phyloP scores from a whole-genome alignment of 2,113 vertebrate species.

The Cephalopholis sonnerati region DNA sequence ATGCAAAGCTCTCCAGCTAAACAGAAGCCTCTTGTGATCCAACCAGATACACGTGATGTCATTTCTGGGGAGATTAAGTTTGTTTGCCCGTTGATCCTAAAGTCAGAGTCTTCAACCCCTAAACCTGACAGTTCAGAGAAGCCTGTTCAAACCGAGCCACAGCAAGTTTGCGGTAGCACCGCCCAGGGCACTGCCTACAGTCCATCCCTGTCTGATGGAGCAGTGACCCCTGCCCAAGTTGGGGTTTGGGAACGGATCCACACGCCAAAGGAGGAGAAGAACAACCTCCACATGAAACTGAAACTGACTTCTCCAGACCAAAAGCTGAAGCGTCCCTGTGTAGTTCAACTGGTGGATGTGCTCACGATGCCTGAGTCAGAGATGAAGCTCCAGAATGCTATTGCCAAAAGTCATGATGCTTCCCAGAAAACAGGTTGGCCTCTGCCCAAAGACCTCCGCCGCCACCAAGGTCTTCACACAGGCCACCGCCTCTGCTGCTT shows the following conservation, averaged over 20 bases:
- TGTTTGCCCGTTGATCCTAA: constrained; percentile 66
- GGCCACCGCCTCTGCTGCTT: constrained; percentile 85
- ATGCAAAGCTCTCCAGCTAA: background rate
- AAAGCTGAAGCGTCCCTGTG: constrained; percentile 71
- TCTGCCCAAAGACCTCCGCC: constrained; percentile 79
- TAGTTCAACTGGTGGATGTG: constrained; percentile 80
- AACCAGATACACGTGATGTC: background rate
- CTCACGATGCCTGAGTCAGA: constrained; percentile 8
- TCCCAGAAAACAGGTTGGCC: background rate
- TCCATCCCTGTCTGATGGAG: constrained; percentile 54
- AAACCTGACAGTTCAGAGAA: constrained; percentile 21
- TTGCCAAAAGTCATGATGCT: background rate
- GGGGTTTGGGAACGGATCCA: constrained; percentile 53
- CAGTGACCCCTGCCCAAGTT: constrained; percentile 37
- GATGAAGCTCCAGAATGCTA: background rate
- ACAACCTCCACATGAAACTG: constrained; percentile 70
- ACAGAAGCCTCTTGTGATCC: constrained; percentile 51
- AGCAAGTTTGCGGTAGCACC: constrained; percentile 61
- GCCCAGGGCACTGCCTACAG: constrained; percentile 65
- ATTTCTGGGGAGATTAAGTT: constrained; percentile 44
- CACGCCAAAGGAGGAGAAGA: constrained; percentile 17
- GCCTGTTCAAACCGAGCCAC: constrained; percentile 51
- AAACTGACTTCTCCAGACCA: constrained; percentile 58
- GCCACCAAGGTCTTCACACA: constrained; percentile 80
- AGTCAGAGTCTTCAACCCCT: constrained; percentile 13